These are phyloP conservation scores for Drosophila infuscata DNA, from an alignment of 2,888 invertebrate genomes.

Conservation along the genomic window DNA sequence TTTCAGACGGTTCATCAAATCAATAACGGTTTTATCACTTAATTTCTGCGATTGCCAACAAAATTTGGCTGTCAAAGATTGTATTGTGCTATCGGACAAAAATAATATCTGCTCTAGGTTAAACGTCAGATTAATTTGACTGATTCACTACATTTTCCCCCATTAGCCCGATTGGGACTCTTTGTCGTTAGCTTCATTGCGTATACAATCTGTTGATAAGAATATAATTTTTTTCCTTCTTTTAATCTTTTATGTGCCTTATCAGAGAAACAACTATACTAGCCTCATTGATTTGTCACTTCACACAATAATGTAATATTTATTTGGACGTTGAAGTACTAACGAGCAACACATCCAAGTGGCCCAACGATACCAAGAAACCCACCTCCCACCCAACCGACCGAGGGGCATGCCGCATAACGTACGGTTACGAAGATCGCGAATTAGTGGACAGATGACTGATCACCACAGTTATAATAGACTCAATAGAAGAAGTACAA, in stretches of 20 bases:
- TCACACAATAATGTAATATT: no score
- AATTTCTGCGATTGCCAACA: neutral
- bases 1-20: neutral
- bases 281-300: neutral
- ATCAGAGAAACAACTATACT: neutral
- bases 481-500: no score
- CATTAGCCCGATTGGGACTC: neutral
- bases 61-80: no score
- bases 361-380: no score
- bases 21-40: neutral
- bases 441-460: no score
- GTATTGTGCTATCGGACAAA: neutral
- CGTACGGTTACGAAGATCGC: no score
- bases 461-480: no score
- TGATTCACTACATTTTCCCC: neutral
- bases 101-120: neutral
- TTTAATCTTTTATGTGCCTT: neutral
- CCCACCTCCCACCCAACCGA: no score
- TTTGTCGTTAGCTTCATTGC: constrained; percentile 5
- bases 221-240: neutral
- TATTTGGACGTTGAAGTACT: no score
- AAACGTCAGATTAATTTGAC: neutral
- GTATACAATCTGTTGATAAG: neutral
- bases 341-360: no score
- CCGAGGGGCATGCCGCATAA: no score